Base-by-base conservation (phyloP, 2,888 invertebrate genomes). In the Ophraella communa region DNA sequence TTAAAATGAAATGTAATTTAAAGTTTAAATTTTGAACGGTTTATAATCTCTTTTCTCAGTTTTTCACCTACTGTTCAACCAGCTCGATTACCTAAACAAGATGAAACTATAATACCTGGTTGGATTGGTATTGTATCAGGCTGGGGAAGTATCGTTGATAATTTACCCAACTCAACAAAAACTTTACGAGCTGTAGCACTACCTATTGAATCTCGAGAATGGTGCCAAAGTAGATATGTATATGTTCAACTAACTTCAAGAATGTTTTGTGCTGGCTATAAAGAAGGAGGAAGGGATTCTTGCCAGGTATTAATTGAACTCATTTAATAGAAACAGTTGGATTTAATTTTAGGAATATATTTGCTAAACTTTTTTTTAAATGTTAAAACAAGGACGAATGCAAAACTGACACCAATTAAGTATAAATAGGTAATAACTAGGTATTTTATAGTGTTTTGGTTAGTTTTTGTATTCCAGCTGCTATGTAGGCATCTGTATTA, bases 201-300 rank as follows among this genome's bases (percentile, higher is more conserved):
- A 0, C 66, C 69, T 1, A 55, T 72, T 11, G n/a, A 64, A 8
- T 21, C 62, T 14, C 14, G 2, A 7, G 18, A 58, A 11, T 24
- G 17, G n/a, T 75, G 74, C 42, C 45, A 49, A n/a, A 52, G 1
- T 1, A 51, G 44, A 24, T 75, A 73, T 44, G n/a, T 17, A 7
- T 20, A 49, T n/a, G 11, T 71, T 5, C 4, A 30, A 1, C 54
- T 72, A 14, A 63, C 66, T 2, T 11, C 62, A 1, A 67, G 61
- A 45, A 67, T 71, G 69, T 74, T 75, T 55, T 75, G 75, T 56
- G 75, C 74, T 47, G 75, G 75, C 11, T 68, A 60, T 30, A n/a
- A 8, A 4, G 44, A 67, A 44, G 75, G 73, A 3, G 70, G 70
- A 2, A 67, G 42, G 51, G 75, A 75, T 68, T 68, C 75, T 1